These are phyloP conservation scores for Scortum barcoo DNA, from an alignment of 2,113 vertebrate species.

Conservation along the genomic window DNA sequence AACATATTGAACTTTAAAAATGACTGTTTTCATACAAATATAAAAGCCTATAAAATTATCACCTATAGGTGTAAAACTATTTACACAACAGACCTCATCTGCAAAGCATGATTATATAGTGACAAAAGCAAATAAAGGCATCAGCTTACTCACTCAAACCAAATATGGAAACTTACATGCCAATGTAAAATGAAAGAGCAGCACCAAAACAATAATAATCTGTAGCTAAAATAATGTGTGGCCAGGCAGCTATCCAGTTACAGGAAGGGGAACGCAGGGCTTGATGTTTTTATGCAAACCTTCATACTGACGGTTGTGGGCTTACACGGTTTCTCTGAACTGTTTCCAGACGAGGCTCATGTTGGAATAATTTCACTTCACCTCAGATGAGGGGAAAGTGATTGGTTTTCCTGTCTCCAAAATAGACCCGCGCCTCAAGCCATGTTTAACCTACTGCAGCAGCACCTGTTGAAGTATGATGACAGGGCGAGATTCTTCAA, in stretches of 20 bases:
- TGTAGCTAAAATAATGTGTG: conserved; percentile 31
- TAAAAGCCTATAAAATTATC: not conserved
- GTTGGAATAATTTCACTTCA: conserved; percentile 55
- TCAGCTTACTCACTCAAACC: not conserved
- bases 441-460: conserved; percentile 30
- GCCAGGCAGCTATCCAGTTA: conserved; percentile 30
- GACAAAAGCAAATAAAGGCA: not conserved
- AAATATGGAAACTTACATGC: conserved; percentile 19
- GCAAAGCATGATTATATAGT: not conserved
- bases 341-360: conserved; percentile 51
- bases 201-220: conserved; percentile 30
- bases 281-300: conserved; percentile 42
- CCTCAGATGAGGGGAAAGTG: conserved; percentile 34
- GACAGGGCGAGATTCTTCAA: conserved; percentile 27
- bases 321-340: conserved; percentile 51
- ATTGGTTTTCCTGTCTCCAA: conserved; percentile 37
- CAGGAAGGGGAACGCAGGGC: conserved; percentile 32
- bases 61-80: not conserved
- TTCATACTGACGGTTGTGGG: conserved; percentile 10
- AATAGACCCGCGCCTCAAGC: conserved; percentile 22
- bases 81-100: not conserved
- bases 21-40: not conserved
- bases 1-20: not conserved
- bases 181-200: conserved; percentile 1
- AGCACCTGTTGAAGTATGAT: conserved; percentile 49